phyloP scores from a whole-genome alignment of 2,888 invertebrate species.

The Halictus quadricinctus region DNA sequence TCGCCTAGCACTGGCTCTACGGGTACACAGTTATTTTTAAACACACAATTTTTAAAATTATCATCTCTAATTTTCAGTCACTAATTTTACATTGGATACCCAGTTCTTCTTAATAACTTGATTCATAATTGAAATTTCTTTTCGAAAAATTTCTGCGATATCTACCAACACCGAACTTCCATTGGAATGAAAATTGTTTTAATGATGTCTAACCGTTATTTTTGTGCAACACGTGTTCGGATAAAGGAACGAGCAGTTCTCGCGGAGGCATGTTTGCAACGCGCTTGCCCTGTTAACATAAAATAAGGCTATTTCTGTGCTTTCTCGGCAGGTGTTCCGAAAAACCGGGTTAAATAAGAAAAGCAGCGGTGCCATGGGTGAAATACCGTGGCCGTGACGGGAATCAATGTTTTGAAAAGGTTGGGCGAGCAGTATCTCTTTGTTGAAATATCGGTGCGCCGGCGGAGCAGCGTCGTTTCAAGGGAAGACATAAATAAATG shows the following conservation, averaged over 20 bases:
- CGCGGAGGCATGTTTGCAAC: neutral
- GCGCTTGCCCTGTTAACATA: neutral
- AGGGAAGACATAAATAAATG: conserved; percentile 47
- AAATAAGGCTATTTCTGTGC: neutral
- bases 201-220: no score
- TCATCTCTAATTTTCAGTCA: no score
- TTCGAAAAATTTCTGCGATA: no score
- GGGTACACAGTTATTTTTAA: no score
- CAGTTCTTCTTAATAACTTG: no score
- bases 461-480: conserved; percentile 21
- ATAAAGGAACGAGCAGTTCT: neutral
- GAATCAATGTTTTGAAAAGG: conserved; percentile 6
- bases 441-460: conserved; percentile 44
- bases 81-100: no score
- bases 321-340: neutral
- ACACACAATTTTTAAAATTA: no score
- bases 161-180: no score
- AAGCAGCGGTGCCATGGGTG: neutral
- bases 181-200: no score
- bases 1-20: no score
- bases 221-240: neutral
- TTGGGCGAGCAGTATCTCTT: neutral
- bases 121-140: no score
- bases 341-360: neutral
- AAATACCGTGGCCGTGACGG: neutral